Evolutionary conservation across 2,888 invertebrate species (phyloP).

Genomic region (Aromia moschata): DNA sequence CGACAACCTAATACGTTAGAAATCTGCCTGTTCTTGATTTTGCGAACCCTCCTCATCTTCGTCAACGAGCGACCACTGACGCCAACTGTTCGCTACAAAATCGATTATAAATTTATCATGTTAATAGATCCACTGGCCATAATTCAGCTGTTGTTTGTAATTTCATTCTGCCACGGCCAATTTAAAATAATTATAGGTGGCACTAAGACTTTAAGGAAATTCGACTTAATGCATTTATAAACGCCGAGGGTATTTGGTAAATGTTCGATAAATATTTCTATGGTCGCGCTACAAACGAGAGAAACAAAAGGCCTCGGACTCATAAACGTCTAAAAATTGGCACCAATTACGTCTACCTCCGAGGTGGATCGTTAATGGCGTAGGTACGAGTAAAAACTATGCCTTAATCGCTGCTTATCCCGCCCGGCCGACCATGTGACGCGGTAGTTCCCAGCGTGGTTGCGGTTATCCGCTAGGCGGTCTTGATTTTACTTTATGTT

Average conservation of each 20-base stretch:
- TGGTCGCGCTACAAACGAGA: conserved; percentile 10
- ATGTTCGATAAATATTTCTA: conserved; percentile 29
- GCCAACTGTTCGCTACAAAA: conserved; percentile 14
- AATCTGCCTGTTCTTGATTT: too few relatives aligned
- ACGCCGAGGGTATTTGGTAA: conserved; percentile 29
- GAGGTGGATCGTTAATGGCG: conserved; percentile 29
- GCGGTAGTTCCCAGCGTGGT: conserved; percentile 21
- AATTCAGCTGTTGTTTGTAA: conserved; percentile 25
- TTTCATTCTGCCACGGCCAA: conserved; percentile 28
- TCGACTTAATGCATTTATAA: conserved; percentile 35
- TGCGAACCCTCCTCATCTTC: too few relatives aligned
- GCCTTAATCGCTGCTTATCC: conserved; percentile 14
- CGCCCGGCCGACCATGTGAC: conserved; percentile 20
- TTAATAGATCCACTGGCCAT: conserved; percentile 37
- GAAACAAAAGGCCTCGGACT: conserved; percentile 19
- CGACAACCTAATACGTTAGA: too few relatives aligned
- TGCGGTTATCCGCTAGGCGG: conserved; percentile 34
- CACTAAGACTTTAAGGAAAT: conserved; percentile 24
- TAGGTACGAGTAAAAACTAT: conserved; percentile 27
- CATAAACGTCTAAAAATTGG: conserved; percentile 32
- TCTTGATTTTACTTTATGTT: conserved; percentile 34
- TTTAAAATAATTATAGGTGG: conserved; percentile 31
- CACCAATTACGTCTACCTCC: conserved; percentile 32
- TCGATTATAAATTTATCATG: conserved; percentile 27
- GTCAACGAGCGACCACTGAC: too few relatives aligned